A percentile compares a stretch with the other conserved stretches of the same genome.
phyloP scores from a whole-genome alignment of 2,797 vertebrate species.

The Chelonia mydas region DNA sequence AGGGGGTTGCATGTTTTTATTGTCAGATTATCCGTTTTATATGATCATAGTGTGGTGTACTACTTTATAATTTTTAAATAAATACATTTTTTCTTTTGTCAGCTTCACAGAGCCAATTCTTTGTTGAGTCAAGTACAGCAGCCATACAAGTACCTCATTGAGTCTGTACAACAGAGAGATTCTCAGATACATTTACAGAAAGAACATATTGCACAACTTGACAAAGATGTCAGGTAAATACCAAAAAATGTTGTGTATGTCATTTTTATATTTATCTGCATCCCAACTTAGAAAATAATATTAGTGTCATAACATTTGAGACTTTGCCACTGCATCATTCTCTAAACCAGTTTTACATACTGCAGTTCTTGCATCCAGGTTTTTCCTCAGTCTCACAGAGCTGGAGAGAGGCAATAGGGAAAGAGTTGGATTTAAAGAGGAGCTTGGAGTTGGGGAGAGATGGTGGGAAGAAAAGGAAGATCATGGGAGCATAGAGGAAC shows the following conservation, averaged over 20 bases:
- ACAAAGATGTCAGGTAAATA: conserved; percentile 90
- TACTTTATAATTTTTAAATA: conserved; percentile 12
- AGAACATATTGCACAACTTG: conserved; percentile 84
- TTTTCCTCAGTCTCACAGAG: neutral
- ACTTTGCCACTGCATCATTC: neutral
- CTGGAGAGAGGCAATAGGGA: neutral
- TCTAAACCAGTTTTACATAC: neutral
- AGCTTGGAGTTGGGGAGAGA: neutral
- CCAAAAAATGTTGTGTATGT: neutral
- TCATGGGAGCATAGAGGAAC: neutral
- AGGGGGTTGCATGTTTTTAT: neutral
- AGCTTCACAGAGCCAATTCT: conserved; percentile 90
- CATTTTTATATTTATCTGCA: neutral
- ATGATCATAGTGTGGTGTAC: neutral
- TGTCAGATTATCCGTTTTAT: neutral
- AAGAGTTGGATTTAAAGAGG: neutral
- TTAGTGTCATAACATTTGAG: neutral
- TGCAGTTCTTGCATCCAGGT: neutral
- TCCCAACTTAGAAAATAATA: neutral
- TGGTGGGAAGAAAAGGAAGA: neutral
- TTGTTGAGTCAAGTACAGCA: conserved; percentile 93
- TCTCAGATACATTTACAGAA: conserved; percentile 86
- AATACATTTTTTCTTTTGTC: conserved; percentile 40
- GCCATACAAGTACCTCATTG: conserved; percentile 94
- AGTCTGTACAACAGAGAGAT: conserved; percentile 91